Base-by-base conservation (phyloP, 2,888 invertebrate species). In the Andrena hattorfiana region DNA sequence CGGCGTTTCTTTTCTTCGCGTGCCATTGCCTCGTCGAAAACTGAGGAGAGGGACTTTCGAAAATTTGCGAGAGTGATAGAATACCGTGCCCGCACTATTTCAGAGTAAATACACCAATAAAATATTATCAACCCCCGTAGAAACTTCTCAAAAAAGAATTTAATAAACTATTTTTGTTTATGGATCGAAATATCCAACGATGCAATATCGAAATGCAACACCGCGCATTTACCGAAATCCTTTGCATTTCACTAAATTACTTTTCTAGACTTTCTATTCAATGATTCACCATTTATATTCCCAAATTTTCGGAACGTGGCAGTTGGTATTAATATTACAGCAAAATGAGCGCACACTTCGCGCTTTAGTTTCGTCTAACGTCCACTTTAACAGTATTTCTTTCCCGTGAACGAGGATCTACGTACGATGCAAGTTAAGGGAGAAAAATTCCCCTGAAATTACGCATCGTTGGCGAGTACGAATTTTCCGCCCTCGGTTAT, bases 1-100 rank as follows among this genome's bases (percentile, higher is more conserved):
- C 60, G 54, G 78, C 72, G 78, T 72, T 78, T 72, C 78, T 78
- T 81, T 80, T 72, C 72, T 72, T 67, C 67, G 63, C 28, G 48
- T 69, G 63, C 56, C 78, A 48, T 75, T 75, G 48, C 68, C 28
- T 28, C 16, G 67, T 10, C 16, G 23, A 2, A n/a, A 23, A 13
- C 6, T n/a, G 16, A 23, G 20, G 13, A 48, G 32, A 63, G 63
- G 68, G 32, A 49, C 30, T 78, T 56, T 67, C 56, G 51, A 23
- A 72, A 62, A 81, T 35, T 49, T 42, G 51, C 23, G 51, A 49
- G 10, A 48, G 56, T 32, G 13, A 56, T 35, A 63, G 51, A 67
- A 67, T 67, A n/a, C 63, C 48, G 2, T 3, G n/a, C n/a, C 62
- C 7, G 26, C 32, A 54, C 20, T 56, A 5, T 71, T 30, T 10